phyloP scores from a whole-genome alignment of 2,888 invertebrate species.

The Syrphus vitripennis region DNA sequence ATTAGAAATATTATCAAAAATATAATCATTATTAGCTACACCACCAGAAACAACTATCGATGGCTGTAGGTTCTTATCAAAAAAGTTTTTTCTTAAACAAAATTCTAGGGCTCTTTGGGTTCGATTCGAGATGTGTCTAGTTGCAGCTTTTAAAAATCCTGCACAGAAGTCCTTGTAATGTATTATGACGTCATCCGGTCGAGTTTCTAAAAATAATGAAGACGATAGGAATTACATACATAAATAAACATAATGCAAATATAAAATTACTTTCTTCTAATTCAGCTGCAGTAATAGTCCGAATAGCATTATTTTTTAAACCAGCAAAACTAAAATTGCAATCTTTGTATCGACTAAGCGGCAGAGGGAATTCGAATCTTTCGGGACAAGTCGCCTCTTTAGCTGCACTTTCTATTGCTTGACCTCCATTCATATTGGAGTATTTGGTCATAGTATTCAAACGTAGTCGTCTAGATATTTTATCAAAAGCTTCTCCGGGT shows the following conservation, averaged over 20 bases:
- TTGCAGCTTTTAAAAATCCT: constrained; percentile 88
- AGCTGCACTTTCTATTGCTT: constrained; percentile 92
- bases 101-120: constrained; percentile 92
- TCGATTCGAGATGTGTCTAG: constrained; percentile 90
- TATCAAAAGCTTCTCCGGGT: constrained; percentile 97
- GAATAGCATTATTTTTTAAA: constrained; percentile 84
- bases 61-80: constrained; percentile 80
- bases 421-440: constrained; percentile 87
- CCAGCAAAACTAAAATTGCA: constrained; percentile 97
- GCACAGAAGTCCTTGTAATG: constrained; percentile 92
- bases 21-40: constrained; percentile 95
- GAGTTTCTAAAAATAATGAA: constrained; percentile 79
- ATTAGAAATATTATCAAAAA: constrained; percentile 86
- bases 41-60: constrained; percentile 94
- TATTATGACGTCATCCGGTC: constrained; percentile 88
- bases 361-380: constrained; percentile 86
- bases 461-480: constrained; percentile 93
- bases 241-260: not conserved
- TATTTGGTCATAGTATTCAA: constrained; percentile 89
- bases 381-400: constrained; percentile 84
- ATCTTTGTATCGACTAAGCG: constrained; percentile 85
- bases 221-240: not conserved
- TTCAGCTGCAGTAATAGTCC: constrained; percentile 84
- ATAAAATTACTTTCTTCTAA: constrained; percentile 77
- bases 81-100: constrained; percentile 85